Conservation (phyloP, 2,797 vertebrate genomes). For the Sorex maritimensis region DNA sequence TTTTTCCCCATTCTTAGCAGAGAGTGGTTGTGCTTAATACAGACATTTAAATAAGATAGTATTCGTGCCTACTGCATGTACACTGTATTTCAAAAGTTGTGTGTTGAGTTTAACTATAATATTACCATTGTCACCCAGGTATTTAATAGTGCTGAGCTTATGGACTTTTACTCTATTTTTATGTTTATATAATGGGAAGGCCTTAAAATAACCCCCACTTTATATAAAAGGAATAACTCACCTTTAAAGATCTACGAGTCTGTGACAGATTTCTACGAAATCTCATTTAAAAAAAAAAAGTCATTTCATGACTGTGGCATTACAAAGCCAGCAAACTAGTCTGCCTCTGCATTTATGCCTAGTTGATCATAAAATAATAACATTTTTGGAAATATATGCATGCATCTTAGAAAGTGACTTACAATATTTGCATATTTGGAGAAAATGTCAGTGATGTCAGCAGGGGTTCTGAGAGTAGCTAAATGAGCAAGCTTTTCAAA, state of each 20-base stretch:
- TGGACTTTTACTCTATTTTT: constrained; percentile 80
- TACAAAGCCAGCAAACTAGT: constrained; percentile 81
- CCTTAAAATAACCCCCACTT: constrained; percentile 79
- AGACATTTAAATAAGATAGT: constrained; percentile 94
- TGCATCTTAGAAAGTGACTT: constrained; percentile 83
- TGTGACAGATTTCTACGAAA: constrained; percentile 84
- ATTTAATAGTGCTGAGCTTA: constrained; percentile 84
- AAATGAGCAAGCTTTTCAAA: constrained; percentile 87
- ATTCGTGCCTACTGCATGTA: constrained; percentile 89
- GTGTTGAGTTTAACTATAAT: constrained; percentile 84
- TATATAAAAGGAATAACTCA: constrained; percentile 82
- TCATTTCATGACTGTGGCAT: constrained; percentile 73
- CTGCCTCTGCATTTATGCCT: constrained; percentile 84
- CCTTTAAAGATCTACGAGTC: constrained; percentile 83
- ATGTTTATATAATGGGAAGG: constrained; percentile 79
- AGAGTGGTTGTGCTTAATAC: constrained; percentile 94
- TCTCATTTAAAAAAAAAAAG: constrained; percentile 77
- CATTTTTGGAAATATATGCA: constrained; percentile 85
- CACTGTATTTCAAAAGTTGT: constrained; percentile 89
- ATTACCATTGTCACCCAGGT: constrained; percentile 84
- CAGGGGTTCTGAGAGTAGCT: constrained; percentile 85
- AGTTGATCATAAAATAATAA: constrained; percentile 88
- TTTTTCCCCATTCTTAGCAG: constrained; percentile 94
- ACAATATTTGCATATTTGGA: constrained; percentile 83
- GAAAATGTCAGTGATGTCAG: constrained; percentile 86